Evolutionary conservation across 2,888 invertebrate genomes (phyloP).

Genomic region (Idaea biselata): DNA sequence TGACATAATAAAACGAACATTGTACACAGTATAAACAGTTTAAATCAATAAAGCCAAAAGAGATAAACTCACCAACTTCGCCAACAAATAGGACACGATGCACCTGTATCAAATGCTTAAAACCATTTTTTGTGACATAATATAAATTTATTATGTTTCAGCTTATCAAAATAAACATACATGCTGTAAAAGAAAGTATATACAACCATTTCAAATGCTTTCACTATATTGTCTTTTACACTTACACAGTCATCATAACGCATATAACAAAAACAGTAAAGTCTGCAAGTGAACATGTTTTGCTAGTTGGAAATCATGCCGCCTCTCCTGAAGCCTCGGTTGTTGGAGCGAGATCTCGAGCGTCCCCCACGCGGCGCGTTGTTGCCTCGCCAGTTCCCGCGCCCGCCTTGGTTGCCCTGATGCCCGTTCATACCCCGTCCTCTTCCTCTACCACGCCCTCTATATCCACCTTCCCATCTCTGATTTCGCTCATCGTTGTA

Average conservation of each 20-base stretch:
- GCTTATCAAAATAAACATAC: constrained; percentile 62
- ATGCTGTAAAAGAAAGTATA: constrained; percentile 72
- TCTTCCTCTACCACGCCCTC: constrained; percentile 63
- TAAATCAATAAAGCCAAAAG: constrained; percentile 47
- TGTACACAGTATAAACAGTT: constrained; percentile 34
- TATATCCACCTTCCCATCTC: constrained; percentile 51
- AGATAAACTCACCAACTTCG: constrained; percentile 63
- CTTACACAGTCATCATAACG: constrained; percentile 56
- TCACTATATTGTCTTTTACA: constrained; percentile 63
- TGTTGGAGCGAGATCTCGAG: constrained; percentile 38
- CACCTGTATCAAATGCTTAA: constrained; percentile 53
- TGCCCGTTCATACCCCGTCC: constrained; percentile 66
- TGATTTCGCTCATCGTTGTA: constrained; percentile 55
- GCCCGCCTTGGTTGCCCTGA: constrained; percentile 35
- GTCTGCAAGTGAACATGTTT: constrained; percentile 40
- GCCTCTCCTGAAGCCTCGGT: constrained; percentile 66
- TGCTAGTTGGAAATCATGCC: constrained; percentile 63
- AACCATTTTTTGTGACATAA: constrained; percentile 55
- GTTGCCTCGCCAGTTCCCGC: constrained; percentile 55
- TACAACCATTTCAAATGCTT: constrained; percentile 67
- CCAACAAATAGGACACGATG: constrained; percentile 34
- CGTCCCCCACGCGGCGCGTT: constrained; percentile 47
- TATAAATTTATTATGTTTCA: constrained; percentile 67
- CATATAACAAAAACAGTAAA: constrained; percentile 47
- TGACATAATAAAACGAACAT: constrained; percentile 47